These are phyloP conservation scores for Halichoerus grypus DNA, from an alignment of 2,113 vertebrate genomes.

Conservation along the genomic window DNA sequence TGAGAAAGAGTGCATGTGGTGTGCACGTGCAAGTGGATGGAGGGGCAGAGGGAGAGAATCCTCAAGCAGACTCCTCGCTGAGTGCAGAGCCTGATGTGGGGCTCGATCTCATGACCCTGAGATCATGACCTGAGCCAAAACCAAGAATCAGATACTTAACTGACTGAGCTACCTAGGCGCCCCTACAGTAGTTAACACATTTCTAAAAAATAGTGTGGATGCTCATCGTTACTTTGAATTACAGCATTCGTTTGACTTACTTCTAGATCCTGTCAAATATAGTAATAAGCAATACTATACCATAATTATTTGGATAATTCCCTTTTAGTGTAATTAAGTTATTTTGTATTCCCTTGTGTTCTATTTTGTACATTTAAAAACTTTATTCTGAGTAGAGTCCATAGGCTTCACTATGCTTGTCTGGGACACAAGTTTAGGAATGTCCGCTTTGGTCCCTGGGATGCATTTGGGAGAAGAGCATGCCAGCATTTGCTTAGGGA, in stretches of 20 bases:
- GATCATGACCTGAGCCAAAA: background rate
- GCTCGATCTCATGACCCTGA: background rate
- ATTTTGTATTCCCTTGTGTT: background rate
- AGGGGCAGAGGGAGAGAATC: background rate
- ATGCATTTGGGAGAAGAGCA: background rate
- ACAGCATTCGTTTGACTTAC: background rate
- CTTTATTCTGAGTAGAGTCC: background rate
- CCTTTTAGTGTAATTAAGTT: background rate
- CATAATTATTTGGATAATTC: conserved; percentile 26
- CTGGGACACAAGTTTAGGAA: background rate
- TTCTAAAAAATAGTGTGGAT: background rate
- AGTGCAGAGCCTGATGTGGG: background rate
- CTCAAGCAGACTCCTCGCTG: background rate
- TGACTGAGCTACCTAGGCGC: background rate
- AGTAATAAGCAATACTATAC: background rate
- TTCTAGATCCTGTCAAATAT: background rate
- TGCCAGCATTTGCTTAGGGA: background rate
- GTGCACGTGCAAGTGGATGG: background rate
- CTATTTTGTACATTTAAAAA: conserved; percentile 28
- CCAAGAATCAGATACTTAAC: background rate
- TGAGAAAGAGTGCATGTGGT: background rate
- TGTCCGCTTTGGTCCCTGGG: background rate
- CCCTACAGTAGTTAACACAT: background rate
- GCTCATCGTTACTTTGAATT: background rate
- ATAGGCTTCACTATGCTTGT: background rate